Evolutionary conservation across 2,888 invertebrate genomes (phyloP), one percentile per base, ranked within the genome.

Genomic region (Epirrhoe alternata): DNA sequence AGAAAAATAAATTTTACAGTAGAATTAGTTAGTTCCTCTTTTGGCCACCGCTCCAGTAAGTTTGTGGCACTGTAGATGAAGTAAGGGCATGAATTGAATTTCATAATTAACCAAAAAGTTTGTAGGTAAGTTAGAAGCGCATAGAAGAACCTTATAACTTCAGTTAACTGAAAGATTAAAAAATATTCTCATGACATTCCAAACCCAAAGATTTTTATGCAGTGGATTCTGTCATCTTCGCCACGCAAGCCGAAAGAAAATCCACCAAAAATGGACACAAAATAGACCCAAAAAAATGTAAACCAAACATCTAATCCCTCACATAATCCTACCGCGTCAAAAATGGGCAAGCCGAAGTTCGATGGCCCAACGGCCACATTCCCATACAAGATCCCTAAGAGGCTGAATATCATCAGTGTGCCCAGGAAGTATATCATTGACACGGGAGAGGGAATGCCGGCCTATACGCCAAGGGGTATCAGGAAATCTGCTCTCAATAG

Each of bases 361-460:
- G 88, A 89, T 55, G 75, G 75, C 0, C 90, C 90, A 0, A 84
- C 87, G 0, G n/a, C 45, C 12, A 80, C 76, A 0, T 91, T 84
- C 51, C 87, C 84, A 0, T 86, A 87, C 78, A 88, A 86, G 59
- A 87, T 89, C 64, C 62, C 78, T 0, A 85, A 70, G 55, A 78
- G 92, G 51, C 65, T 90, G 61, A 86, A 86, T 63, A 67, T 85
- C 24, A 69, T 92, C 57, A 87, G 89, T 68, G 74, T 78, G 0
- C 90, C 92, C 0, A 77, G 81, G 42, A 81, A 75, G n/a, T 74
- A 78, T 30, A 80, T 84, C 1, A 66, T 80, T 0, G 84, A 84
- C 8, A 80, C 78, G 0, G 84, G 76, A 0, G 86, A 87, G 62
- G 86, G 83, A 0, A 84, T 89, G 88, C 92, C 90, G 0, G 75